Evolutionary conservation across 1,140 invertebrate species (phyloP).

Genomic region (Galendromus occidentalis): DNA sequence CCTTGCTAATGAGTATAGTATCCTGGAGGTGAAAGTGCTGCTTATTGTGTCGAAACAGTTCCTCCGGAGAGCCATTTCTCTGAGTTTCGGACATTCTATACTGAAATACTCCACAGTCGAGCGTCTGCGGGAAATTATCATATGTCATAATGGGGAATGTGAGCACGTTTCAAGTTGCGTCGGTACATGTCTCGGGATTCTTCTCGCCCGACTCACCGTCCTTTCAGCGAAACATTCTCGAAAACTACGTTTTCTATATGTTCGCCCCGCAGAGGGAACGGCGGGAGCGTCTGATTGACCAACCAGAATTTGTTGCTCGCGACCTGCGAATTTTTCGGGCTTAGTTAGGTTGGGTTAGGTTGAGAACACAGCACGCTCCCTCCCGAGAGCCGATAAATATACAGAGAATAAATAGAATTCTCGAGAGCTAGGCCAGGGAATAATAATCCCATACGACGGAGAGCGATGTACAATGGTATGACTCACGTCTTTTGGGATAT

Average conservation of each 20-base stretch:
- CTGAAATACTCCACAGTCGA: neutral
- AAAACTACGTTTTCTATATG: neutral
- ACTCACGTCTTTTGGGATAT: neutral
- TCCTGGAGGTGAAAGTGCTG: neutral
- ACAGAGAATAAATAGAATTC: too few relatives aligned
- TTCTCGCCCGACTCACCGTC: neutral
- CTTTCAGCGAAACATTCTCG: neutral
- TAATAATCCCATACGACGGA: too few relatives aligned
- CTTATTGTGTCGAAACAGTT: neutral
- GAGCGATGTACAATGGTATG: too few relatives aligned
- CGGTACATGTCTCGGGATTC: too few relatives aligned
- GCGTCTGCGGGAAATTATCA: neutral
- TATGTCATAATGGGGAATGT: neutral
- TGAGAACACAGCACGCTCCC: too few relatives aligned
- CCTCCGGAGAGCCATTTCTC: neutral
- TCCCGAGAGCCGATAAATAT: too few relatives aligned
- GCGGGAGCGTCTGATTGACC: neutral
- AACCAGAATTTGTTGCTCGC: slow-evolving; percentile 7
- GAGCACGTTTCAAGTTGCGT: neutral
- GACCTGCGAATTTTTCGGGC: neutral
- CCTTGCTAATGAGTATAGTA: neutral
- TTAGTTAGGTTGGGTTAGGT: too few relatives aligned
- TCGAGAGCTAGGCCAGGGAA: too few relatives aligned
- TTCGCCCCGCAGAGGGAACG: neutral
- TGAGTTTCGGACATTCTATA: neutral